Evolutionary conservation across 2,888 invertebrate genomes (phyloP), one percentile per base, ranked within the genome.

Genomic region (Drosophila yooni): DNA sequence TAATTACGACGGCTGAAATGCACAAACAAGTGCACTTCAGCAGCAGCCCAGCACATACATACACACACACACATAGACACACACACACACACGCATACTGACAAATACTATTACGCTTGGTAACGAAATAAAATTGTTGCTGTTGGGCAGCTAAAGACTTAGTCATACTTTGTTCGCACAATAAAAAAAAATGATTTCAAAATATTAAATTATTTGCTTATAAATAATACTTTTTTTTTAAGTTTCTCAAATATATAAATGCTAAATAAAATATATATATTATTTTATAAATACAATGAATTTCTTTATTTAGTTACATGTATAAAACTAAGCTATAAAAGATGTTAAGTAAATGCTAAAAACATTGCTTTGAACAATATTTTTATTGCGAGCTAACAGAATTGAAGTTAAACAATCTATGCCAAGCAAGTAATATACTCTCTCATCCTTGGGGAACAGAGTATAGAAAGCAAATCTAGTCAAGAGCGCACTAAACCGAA

Each of bases 1-100:
- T 89, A 90, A 87, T 89, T 87, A 90, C 85, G 88, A 88, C 80
- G 87, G 85, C 86, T 70, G 90, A 86, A 90, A 75, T 79, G 66
- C 73, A 90, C 87, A 80, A 82, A 68, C 89, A 89, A 89, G 89
- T 72, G 79, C 70, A 81, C 90, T 89, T 75, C 65, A 79, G 56
- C 48, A 52, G 53, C 76, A 79, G 52, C 34, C 54, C 38, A 76
- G 54, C 40, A 69, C 25, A 62, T 18, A 65, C 40, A 54, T 18
- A 56, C 40, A 43, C 15, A 46, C 46, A 57, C 25, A 53, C 52
- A 53, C 62, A 46, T 48, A 48, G 52, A 25, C 1, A 27, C 11
- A 3, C 29, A n/a, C 10, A 7, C 13, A 25, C 5, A 46, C 13
- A 25, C 8, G 2, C n/a, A n/a, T 1, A 7, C 43, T 18, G 56